These are phyloP conservation scores for Rissa tridactyla DNA, from an alignment of 2,113 vertebrate genomes.

Conservation along the genomic window DNA sequence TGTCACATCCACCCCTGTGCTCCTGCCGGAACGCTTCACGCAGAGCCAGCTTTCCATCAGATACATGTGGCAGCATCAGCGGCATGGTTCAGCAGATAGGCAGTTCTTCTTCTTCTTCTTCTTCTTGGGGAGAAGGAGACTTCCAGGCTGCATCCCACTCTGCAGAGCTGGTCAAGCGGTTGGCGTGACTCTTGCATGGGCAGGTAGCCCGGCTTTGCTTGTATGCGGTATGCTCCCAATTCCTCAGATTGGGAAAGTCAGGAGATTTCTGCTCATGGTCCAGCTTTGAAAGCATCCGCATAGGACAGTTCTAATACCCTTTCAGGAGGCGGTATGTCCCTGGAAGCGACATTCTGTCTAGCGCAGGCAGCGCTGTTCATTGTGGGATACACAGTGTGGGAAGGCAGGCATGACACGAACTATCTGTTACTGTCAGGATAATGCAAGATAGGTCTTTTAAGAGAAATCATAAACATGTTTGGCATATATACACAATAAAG, in stretches of 20 bases:
- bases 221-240: rapidly evolving
- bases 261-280: background rate
- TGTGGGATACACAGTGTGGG: background rate
- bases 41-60: rapidly evolving
- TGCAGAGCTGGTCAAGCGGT: background rate
- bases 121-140: background rate
- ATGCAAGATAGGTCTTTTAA: background rate
- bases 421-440: background rate
- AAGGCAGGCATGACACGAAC: background rate
- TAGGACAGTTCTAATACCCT: background rate
- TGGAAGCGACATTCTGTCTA: background rate
- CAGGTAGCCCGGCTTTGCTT: rapidly evolving
- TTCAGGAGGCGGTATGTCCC: background rate
- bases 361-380: background rate
- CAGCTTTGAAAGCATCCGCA: background rate
- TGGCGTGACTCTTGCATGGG: rapidly evolving
- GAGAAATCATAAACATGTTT: slow-evolving; percentile 7
- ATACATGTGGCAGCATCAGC: rapidly evolving
- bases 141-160: rapidly evolving
- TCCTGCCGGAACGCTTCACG: rapidly evolving
- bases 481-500: background rate
- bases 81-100: rapidly evolving
- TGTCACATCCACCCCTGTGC: rapidly evolving
- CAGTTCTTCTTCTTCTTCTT: background rate
- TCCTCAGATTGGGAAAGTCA: background rate